Evolutionary conservation across 2,797 vertebrate genomes (phyloP).

Genomic region (Esox lucius): DNA sequence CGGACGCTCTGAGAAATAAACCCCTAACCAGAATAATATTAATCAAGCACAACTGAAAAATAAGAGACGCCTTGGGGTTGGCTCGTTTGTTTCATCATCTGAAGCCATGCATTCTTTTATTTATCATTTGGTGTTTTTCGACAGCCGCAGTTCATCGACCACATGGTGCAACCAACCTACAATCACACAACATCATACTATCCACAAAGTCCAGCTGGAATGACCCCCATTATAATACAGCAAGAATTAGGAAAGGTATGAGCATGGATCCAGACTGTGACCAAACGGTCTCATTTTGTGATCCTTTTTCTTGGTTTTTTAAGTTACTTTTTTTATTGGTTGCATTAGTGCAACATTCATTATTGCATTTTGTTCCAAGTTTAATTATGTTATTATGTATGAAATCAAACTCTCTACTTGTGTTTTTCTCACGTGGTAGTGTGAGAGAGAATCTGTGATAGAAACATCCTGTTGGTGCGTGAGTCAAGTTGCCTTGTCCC

Average conservation of each 20-base stretch:
- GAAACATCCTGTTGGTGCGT: too few relatives aligned
- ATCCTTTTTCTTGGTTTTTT: too few relatives aligned
- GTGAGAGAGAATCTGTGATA: too few relatives aligned
- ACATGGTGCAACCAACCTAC: slow-evolving; percentile 37
- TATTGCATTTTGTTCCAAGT: too few relatives aligned
- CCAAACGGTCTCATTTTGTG: too few relatives aligned
- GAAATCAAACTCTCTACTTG: too few relatives aligned
- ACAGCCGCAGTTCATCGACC: slow-evolving; percentile 32
- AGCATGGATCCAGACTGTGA: background rate
- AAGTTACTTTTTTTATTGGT: too few relatives aligned
- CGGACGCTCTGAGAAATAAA: background rate
- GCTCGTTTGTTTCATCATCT: background rate
- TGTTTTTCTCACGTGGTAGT: too few relatives aligned
- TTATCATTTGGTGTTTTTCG: background rate
- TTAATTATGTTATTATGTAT: too few relatives aligned
- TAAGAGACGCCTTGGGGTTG: background rate
- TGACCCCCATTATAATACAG: slow-evolving; percentile 29
- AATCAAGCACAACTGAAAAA: background rate
- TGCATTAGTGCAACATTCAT: too few relatives aligned
- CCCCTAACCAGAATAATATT: background rate
- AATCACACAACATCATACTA: slow-evolving; percentile 32
- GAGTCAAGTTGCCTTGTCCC: too few relatives aligned
- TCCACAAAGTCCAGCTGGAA: slow-evolving; percentile 25
- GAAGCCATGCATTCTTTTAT: background rate
- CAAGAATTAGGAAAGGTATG: slow-evolving; percentile 44